Percentiles rank a stretch among this genome's conserved stretches.
Evolutionary conservation across 2,113 vertebrate species (phyloP).

Genomic region (Triplophysa dalaica): DNA sequence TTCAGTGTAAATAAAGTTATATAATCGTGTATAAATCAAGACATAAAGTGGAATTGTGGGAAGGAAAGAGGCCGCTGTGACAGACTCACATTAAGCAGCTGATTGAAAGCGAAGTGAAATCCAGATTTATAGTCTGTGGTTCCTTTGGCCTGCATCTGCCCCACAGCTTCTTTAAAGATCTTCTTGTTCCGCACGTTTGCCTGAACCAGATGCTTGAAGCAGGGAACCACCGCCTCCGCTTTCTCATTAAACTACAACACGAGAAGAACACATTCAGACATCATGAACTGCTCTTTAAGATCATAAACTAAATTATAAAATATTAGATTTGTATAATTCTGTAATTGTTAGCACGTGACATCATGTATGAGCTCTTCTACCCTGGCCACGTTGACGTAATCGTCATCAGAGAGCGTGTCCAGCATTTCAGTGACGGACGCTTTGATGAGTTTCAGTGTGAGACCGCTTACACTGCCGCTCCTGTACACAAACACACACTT

Average conservation of each 20-base stretch:
- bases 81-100: conserved; percentile 91
- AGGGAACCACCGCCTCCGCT: conserved; percentile 89
- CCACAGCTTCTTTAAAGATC: conserved; percentile 95
- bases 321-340: too few species aligned
- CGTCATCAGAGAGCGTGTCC: conserved; percentile 91
- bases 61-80: not conserved
- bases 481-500: conserved; percentile 65
- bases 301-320: not conserved
- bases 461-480: conserved; percentile 95
- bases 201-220: conserved; percentile 96
- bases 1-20: too few species aligned
- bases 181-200: conserved; percentile 98
- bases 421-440: conserved; percentile 96
- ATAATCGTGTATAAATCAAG: not conserved
- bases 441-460: conserved; percentile 98
- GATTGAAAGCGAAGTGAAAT: conserved; percentile 96
- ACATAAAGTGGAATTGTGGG: not conserved
- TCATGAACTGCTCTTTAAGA: not conserved
- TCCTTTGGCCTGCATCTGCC: conserved; percentile 96
- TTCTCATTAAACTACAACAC: conserved; percentile 91
- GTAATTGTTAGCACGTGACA: not conserved
- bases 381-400: conserved; percentile 78
- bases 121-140: conserved; percentile 97
- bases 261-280: not conserved
- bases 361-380: conserved; percentile 53